Percentiles rank a stretch among this genome's conserved stretches.
Conservation (phyloP, 2,888 invertebrate genomes). For the Tolmerus cingulatus region DNA sequence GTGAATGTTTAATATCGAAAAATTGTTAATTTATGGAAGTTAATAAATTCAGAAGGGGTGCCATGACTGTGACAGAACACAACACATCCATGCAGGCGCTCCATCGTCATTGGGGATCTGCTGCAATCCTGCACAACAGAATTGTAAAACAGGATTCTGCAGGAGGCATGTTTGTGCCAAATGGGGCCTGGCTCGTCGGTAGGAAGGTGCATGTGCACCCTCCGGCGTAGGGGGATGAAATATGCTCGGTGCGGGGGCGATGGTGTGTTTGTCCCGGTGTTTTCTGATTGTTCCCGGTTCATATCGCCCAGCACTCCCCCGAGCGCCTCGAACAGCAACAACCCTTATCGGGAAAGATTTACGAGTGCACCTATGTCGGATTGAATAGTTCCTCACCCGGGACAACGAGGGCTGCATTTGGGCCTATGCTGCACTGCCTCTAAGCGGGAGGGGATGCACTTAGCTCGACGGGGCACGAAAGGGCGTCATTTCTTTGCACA, state of each 20-base stretch:
- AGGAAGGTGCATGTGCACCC: background rate
- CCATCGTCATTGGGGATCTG: background rate
- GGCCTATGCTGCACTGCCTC: background rate
- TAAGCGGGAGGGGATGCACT: background rate
- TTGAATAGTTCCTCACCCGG: background rate
- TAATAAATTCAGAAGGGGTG: slow-evolving; percentile 28
- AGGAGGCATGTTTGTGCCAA: background rate
- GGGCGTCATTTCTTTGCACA: background rate
- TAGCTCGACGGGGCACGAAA: background rate
- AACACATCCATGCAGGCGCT: background rate
- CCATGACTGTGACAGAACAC: slow-evolving; percentile 1
- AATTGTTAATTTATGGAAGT: slow-evolving; percentile 38
- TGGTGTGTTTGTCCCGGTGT: background rate
- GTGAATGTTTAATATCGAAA: slow-evolving; percentile 21
- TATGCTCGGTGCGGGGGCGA: background rate
- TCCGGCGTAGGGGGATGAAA: background rate
- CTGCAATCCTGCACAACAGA: background rate
- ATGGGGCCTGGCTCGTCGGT: background rate
- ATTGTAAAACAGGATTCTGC: background rate
- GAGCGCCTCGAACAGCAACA: background rate
- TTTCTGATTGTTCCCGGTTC: background rate
- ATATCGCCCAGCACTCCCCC: background rate
- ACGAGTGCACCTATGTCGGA: background rate
- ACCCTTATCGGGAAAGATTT: background rate
- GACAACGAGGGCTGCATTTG: background rate